Evolutionary conservation across 2,888 invertebrate genomes (phyloP), one percentile per base, ranked within the genome.

Genomic region (Stenichneumon culpator): DNA sequence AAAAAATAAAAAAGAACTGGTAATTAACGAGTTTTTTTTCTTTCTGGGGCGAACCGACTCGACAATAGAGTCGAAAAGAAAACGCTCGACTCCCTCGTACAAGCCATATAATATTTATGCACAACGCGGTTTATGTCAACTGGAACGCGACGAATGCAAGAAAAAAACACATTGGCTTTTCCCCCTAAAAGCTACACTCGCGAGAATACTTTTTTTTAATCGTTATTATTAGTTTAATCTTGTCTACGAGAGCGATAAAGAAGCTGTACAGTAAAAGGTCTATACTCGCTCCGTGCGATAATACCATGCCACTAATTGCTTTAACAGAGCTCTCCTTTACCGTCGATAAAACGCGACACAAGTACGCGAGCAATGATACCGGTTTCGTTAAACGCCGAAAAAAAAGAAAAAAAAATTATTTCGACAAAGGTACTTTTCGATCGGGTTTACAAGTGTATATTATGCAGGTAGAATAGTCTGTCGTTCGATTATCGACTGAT

Each of bases 371-470:
- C 19, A 16, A 32, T 63, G 60, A 22, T 50, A 67, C 32, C 52
- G 68, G 73, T 44, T 67, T 60, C 44, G 25, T 54, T 57, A 52
- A 75, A 79, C 19, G 47, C 67, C 65, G 39, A 19, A 50, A 47
- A 74, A 69, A 54, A 7, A 47, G 60, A 57, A 69, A 57, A 84
- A 63, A 32, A 75, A 69, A 70, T 54, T 79, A 57, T 39, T 9
- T 32, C 28, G 25, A 72, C 25, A 70, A 79, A 60, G 69, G 54
- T 83, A 75, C 63, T 79, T 80, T 79, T 80, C 70, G 67, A 83
- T 83, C 79, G 73, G 86, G 80, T 82, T 87, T 85, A 81, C 68
- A 85, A 84, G 16, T 86, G 86, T 83, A 60, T 83, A 47, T 79
- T 83, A 57, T 79, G 28, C 47, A 52, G 84, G 82, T 73, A 67